phyloP scores from a whole-genome alignment of 2,113 vertebrate species.

The Geococcyx californianus region DNA sequence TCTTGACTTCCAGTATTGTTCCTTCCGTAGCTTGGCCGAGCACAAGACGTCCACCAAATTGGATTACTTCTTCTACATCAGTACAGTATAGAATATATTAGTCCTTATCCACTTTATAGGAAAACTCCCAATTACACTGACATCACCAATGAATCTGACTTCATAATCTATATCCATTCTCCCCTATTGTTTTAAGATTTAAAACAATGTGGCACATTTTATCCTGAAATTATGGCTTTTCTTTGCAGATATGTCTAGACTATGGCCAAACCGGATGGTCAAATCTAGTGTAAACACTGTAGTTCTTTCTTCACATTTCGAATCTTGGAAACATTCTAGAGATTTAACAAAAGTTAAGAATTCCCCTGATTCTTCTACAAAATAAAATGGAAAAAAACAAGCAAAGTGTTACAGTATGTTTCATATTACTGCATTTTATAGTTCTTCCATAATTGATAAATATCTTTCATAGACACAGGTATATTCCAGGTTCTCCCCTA shows the following conservation, averaged over 20 bases:
- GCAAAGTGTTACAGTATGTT: not conserved
- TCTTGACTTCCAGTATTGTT: not conserved
- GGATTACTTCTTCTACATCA: not conserved
- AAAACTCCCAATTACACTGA: not conserved
- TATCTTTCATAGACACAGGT: not conserved
- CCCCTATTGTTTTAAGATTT: not conserved
- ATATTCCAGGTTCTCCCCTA: not conserved
- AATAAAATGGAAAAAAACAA: not conserved
- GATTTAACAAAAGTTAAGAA: not conserved
- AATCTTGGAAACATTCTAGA: not conserved
- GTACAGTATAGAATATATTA: not conserved
- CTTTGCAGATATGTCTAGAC: not conserved
- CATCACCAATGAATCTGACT: not conserved
- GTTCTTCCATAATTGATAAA: not conserved
- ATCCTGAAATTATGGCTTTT: not conserved
- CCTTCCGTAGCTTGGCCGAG: not conserved
- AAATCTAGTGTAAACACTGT: not conserved
- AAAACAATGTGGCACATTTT: not conserved
- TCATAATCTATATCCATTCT: not conserved
- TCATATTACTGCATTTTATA: not conserved
- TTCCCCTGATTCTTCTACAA: not conserved
- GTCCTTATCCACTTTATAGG: not conserved
- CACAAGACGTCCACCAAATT: not conserved
- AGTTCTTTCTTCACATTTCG: not conserved
- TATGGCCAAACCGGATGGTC: not conserved